These are phyloP conservation scores for Baronia brevicornis DNA, from an alignment of 2,888 invertebrate genomes.

Conservation along the genomic window DNA sequence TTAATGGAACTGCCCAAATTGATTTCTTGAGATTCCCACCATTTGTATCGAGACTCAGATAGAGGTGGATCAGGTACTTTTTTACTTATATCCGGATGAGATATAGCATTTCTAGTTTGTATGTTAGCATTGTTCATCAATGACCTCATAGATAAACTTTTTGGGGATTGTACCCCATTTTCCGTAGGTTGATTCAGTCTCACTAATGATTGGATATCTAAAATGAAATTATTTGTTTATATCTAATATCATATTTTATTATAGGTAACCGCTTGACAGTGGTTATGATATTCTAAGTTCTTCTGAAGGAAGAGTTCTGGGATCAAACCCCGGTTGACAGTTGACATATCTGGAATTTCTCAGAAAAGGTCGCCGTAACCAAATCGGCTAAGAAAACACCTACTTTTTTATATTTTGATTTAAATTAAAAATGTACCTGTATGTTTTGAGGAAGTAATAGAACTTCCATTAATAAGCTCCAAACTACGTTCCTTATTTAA, in stretches of 20 bases:
- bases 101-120: slow-evolving; percentile 53
- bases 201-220: slow-evolving; percentile 36
- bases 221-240: no score
- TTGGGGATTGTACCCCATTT: slow-evolving; percentile 37
- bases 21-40: slow-evolving; percentile 76
- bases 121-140: slow-evolving; percentile 39
- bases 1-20: slow-evolving; percentile 78
- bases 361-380: no score
- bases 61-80: slow-evolving; percentile 36
- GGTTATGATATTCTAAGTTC: no score
- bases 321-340: no score
- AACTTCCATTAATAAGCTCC: slow-evolving; percentile 47
- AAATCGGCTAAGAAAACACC: no score
- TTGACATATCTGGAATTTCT: no score
- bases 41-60: slow-evolving; percentile 53
- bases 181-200: slow-evolving; percentile 32
- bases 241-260: no score
- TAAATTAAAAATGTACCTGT: slow-evolving; percentile 32
- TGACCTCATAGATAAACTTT: slow-evolving; percentile 59
- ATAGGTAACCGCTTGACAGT: no score
- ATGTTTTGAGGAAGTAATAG: slow-evolving; percentile 37
- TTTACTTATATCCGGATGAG: slow-evolving; percentile 57
- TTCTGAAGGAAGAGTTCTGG: no score
- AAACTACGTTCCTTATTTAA: slow-evolving; percentile 41
- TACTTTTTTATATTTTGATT: background rate